Evolutionary conservation across 2,797 vertebrate species (phyloP).

Genomic region (Anguilla marmorata): DNA sequence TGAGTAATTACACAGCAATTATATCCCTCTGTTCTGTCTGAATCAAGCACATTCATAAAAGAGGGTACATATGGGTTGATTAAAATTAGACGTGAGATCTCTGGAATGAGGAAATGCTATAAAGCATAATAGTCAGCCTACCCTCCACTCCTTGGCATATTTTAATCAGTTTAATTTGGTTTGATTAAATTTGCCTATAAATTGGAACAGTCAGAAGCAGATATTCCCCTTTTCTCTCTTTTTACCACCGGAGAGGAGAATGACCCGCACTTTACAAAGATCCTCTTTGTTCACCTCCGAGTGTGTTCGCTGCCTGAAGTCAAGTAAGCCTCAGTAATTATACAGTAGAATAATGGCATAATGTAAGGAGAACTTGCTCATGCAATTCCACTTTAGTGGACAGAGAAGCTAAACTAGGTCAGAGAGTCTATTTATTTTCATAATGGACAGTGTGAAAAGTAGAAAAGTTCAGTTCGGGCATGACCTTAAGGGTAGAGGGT

Average conservation of each 20-base stretch:
- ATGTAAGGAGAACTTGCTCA: background rate
- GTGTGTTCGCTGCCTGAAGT: constrained; percentile 17
- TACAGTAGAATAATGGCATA: too few species aligned
- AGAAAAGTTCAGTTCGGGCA: background rate
- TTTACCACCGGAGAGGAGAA: constrained; percentile 34
- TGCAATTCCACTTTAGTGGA: background rate
- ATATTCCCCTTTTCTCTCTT: constrained; percentile 46
- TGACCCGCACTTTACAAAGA: constrained; percentile 36
- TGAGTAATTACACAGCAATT: constrained; percentile 69
- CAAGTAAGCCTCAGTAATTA: constrained; percentile 17
- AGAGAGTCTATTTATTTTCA: background rate
- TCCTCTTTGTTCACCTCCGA: constrained; percentile 24
- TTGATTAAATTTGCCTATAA: constrained; percentile 61
- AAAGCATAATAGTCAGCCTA: constrained; percentile 58
- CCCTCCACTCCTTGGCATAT: constrained; percentile 44
- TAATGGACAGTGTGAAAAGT: background rate
- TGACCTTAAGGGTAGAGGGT: background rate
- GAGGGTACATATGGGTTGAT: constrained; percentile 65
- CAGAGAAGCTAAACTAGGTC: background rate
- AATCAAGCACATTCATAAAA: constrained; percentile 62
- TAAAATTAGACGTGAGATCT: constrained; percentile 66
- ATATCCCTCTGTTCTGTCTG: constrained; percentile 58
- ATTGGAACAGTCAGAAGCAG: constrained; percentile 32
- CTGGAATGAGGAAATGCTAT: constrained; percentile 60
- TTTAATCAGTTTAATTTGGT: constrained; percentile 62